Base-by-base conservation (phyloP, 2,797 vertebrate genomes). In the Sebastes cheni region DNA sequence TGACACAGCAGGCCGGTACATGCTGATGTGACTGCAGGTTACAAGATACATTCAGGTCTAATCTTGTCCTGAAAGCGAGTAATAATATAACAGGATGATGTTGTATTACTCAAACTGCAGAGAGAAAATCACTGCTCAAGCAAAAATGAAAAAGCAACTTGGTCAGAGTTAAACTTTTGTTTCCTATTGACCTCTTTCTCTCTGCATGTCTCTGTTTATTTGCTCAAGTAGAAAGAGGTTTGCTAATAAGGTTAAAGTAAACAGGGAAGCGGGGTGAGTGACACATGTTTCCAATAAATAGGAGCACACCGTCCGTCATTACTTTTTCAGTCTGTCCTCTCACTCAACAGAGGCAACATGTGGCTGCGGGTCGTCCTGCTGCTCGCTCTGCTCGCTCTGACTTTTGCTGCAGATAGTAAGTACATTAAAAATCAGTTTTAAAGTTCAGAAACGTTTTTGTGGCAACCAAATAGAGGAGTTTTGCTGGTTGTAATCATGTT, bases 221-320 rank as follows among this genome's bases (percentile, higher is more conserved):
- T 42, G 39, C 39, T 42, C 39, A 16, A 80, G 67, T 56, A 67
- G 70, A 80, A 77, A 79, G 60, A 77, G 27, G 8, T 76, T 75
- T 58, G 59, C 78, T 86, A 92, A 92, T 82, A 72, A 81, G 72
- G 72, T 87, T 80, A 75, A 87, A 90, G 91, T 83, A 90, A 95
- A 96, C 91, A 94, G 77, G 80, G 64, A 80, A 39, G 75, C 6
- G 32, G 88, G 93, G 91, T 92, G 85, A 93, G 84, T 94, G 92
- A 93, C 94, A 83, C 91, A 78, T 90, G 89, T 61, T 90, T 93
- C 79, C 88, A 92, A 89, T 94, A 82, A 94, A 91, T 89, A 52
- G 59, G 65, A 90, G 88, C 91, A 80, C 85, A 78, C 22, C 30
- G 83, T 72, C 58, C 23, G 2, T 79, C 79, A 30, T 88, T 86